Conservation (phyloP, 92 coral and sea anemone genomes). For the Zoanthus sociatus region DNA sequence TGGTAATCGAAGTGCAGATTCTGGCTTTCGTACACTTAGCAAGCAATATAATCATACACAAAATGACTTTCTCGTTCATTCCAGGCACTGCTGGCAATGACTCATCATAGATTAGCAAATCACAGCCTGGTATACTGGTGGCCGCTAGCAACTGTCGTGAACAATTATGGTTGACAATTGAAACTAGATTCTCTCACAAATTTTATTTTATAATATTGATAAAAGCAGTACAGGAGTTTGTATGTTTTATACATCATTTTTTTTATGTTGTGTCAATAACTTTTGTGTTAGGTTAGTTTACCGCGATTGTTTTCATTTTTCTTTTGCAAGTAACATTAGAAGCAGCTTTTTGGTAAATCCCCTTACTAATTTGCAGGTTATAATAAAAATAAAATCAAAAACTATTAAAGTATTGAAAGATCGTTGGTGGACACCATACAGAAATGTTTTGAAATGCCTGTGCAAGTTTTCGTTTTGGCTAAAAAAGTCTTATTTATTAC, state of each 20-base stretch:
- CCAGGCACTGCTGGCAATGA: not conserved
- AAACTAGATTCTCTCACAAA: not conserved
- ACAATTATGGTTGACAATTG: constrained; percentile 9
- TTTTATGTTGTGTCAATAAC: constrained; percentile 24
- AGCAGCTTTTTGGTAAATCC: constrained; percentile 2
- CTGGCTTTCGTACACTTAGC: not conserved
- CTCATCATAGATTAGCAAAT: too few species aligned
- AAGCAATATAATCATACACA: not conserved
- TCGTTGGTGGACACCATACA: not conserved
- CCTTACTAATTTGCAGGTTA: constrained; percentile 2
- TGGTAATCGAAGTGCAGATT: too few species aligned
- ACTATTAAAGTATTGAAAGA: not conserved
- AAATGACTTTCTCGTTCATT: not conserved
- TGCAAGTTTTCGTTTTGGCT: constrained; percentile 39
- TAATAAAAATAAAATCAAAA: not conserved
- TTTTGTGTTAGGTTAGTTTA: constrained; percentile 20
- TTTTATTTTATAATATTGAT: not conserved
- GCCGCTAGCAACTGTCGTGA: not conserved
- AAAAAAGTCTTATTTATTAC: constrained; percentile 32
- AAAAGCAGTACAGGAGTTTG: not conserved
- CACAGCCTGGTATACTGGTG: not conserved
- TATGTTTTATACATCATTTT: constrained; percentile 21
- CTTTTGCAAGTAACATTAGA: constrained; percentile 17
- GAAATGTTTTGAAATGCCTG: constrained; percentile 25
- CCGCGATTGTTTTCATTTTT: not conserved